phyloP scores from a whole-genome alignment of 2,113 vertebrate genomes.

The Chrysemys picta region DNA sequence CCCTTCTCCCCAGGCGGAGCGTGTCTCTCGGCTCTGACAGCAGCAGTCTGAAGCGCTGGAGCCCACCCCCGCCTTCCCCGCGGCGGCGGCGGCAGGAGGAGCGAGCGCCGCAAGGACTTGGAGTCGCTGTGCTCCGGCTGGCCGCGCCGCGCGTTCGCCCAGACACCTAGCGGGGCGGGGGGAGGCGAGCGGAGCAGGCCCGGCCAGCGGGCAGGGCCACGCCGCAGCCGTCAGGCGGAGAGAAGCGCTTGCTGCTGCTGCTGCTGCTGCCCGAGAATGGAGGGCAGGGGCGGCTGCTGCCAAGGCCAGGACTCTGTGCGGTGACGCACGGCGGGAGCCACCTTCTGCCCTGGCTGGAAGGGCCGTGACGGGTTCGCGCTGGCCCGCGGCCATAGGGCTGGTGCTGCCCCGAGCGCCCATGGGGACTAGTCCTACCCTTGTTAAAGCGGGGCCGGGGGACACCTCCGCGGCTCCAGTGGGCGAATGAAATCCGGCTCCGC shows the following conservation, averaged over 20 bases:
- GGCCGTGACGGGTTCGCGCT: no score
- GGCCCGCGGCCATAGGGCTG: no score
- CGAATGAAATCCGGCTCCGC: no score
- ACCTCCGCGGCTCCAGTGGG: no score
- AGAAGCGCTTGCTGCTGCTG: neutral
- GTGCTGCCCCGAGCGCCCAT: no score
- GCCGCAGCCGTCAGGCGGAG: neutral
- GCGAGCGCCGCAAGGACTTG: neutral
- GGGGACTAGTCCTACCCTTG: no score
- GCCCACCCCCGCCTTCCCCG: neutral
- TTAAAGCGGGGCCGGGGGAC: no score
- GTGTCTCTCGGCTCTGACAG: conserved; percentile 46
- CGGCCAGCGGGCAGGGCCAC: neutral
- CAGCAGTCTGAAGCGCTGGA: neutral
- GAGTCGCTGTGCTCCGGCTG: neutral
- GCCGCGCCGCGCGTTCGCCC: neutral
- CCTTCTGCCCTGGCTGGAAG: neutral
- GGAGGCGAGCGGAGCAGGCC: neutral
- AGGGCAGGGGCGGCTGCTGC: neutral
- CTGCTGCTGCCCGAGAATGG: neutral
- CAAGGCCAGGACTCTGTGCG: neutral
- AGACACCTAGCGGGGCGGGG: conserved; percentile 12
- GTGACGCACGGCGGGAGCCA: neutral
- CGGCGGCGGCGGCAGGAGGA: neutral
- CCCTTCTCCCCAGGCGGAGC: conserved; percentile 58